Evolutionary conservation across 2,797 vertebrate species (phyloP).

Genomic region (Staurois parvus): DNA sequence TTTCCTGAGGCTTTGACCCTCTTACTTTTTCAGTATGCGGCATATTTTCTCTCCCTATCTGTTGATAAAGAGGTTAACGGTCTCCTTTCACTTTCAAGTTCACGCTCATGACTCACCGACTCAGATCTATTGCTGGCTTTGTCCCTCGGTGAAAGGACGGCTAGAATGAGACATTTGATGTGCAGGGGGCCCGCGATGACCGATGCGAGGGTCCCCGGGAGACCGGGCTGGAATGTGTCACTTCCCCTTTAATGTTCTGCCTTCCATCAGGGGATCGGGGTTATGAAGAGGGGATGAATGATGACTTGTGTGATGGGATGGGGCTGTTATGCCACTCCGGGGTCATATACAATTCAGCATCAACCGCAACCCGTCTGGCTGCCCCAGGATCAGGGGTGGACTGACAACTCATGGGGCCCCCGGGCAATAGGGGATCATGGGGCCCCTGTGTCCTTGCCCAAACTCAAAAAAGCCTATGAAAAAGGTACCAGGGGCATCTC

Average conservation of each 20-base stretch:
- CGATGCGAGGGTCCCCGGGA: slow-evolving; percentile 5
- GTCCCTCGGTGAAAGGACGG: background rate
- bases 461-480: too few relatives aligned
- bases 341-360: background rate
- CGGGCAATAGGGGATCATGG: too few relatives aligned
- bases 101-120: background rate
- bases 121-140: background rate
- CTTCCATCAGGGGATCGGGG: background rate
- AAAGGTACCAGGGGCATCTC: too few relatives aligned
- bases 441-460: too few relatives aligned
- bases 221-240: background rate
- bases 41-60: too few relatives aligned
- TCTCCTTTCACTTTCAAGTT: slow-evolving; percentile 23
- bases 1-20: too few relatives aligned
- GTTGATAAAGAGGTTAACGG: background rate
- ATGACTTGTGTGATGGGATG: background rate
- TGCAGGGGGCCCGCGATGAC: background rate
- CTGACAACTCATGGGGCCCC: too few relatives aligned
- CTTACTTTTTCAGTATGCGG: too few relatives aligned
- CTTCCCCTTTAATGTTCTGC: slow-evolving; percentile 16
- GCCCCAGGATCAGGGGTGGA: too few relatives aligned
- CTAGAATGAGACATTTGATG: slow-evolving; percentile 10
- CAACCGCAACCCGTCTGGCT: background rate
- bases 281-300: background rate
- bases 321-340: background rate